Conservation (phyloP, 1,140 invertebrate genomes). For the Halesus radiatus region DNA sequence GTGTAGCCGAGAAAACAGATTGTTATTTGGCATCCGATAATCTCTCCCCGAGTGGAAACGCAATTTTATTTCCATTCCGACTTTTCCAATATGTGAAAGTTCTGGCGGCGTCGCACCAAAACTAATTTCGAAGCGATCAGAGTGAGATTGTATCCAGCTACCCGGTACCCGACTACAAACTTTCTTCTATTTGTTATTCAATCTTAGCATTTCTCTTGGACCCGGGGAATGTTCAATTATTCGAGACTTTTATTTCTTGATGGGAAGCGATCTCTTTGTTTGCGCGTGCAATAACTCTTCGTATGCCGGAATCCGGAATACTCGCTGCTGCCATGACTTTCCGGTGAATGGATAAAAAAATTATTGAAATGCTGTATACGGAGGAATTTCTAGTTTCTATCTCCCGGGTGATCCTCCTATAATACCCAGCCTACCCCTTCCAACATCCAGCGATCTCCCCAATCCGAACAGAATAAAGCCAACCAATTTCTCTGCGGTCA, state of each 20-base stretch:
- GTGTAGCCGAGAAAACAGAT: constrained; percentile 33
- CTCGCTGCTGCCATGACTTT: no score
- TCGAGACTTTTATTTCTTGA: no score
- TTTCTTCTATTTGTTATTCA: no score
- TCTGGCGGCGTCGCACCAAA: constrained; percentile 44
- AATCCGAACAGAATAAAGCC: constrained; percentile 43
- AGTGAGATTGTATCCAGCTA: constrained; percentile 47
- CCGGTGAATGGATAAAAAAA: no score
- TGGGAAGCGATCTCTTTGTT: no score
- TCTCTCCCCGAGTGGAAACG: constrained; percentile 39
- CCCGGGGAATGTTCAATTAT: no score
- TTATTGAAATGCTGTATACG: no score
- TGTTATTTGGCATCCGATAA: constrained; percentile 51
- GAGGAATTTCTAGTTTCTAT: no score
- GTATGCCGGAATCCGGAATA: no score
- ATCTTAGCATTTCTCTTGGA: no score
- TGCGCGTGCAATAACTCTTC: no score
- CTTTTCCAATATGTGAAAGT: constrained; percentile 44
- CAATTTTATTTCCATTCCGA: constrained; percentile 56
- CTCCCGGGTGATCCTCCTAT: no score
- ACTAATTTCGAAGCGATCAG: constrained; percentile 56
- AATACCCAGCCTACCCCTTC: background rate
- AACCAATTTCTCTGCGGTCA: constrained; percentile 55
- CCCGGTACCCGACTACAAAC: background rate
- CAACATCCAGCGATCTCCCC: background rate